Conservation (phyloP, 2,888 invertebrate species). For the Cantharis rufa region DNA sequence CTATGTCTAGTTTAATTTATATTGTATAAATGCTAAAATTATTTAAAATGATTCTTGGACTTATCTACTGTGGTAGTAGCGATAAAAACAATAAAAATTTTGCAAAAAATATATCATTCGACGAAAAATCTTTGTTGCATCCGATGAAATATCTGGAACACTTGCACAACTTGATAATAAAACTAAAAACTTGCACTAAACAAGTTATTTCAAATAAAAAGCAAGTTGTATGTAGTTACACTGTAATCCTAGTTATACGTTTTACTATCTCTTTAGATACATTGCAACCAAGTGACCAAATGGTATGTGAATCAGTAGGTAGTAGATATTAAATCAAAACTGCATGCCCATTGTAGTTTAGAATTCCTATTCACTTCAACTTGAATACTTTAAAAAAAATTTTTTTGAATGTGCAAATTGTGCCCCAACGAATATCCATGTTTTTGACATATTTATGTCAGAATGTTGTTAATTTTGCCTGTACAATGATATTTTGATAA, state of each 20-base stretch:
- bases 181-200: slow-evolving; percentile 24
- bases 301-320: not conserved
- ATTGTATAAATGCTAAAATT: not conserved
- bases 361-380: no score
- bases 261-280: not conserved
- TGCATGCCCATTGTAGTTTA: not conserved
- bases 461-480: not conserved
- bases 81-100: not conserved
- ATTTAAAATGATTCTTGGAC: not conserved
- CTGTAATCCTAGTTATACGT: slow-evolving; percentile 11
- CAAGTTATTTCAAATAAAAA: slow-evolving; percentile 30
- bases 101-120: not conserved
- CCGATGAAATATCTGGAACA: slow-evolving; percentile 9
- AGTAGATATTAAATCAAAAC: not conserved
- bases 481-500: not conserved
- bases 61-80: not conserved
- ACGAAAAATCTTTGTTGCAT: not conserved
- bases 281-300: not conserved
- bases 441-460: not conserved
- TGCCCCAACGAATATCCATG: not conserved
- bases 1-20: slow-evolving; percentile 11
- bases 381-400: not conserved
- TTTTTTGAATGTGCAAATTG: not conserved
- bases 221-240: slow-evolving; percentile 6
- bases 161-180: slow-evolving; percentile 9